Evolutionary conservation across 2,797 vertebrate genomes (phyloP).

Genomic region (Amblyopsis hoosieri): DNA sequence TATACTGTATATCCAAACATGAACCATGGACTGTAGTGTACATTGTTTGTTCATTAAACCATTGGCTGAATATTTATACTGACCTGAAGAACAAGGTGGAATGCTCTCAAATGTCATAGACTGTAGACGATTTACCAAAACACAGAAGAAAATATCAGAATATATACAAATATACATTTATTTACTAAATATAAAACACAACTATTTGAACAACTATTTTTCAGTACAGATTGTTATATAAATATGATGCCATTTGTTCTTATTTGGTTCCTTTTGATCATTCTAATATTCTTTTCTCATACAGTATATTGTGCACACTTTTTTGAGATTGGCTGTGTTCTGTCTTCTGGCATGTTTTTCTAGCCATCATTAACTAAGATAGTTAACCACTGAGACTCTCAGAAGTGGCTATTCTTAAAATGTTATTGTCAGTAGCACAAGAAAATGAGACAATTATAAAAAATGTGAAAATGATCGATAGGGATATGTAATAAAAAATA

Average conservation of each 20-base stretch:
- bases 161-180: background rate
- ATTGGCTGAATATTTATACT: slow-evolving; percentile 38
- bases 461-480: too few relatives aligned
- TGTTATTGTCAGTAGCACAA: too few relatives aligned
- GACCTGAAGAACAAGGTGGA: slow-evolving; percentile 11
- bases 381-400: too few relatives aligned
- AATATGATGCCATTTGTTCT: too few relatives aligned
- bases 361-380: too few relatives aligned
- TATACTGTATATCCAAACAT: slow-evolving; percentile 74
- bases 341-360: too few relatives aligned
- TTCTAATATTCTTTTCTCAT: background rate
- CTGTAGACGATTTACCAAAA: background rate
- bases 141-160: background rate
- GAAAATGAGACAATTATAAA: too few relatives aligned
- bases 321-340: background rate
- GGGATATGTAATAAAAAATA: too few relatives aligned
- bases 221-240: background rate
- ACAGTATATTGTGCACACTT: background rate
- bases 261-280: background rate
- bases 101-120: too few relatives aligned
- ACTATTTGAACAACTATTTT: background rate
- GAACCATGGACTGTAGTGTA: slow-evolving; percentile 59
- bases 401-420: too few relatives aligned
- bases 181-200: background rate
- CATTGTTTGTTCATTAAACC: slow-evolving; percentile 65